These are phyloP conservation scores for Xenopus borealis DNA, from an alignment of 2,113 vertebrate species.

Conservation along the genomic window DNA sequence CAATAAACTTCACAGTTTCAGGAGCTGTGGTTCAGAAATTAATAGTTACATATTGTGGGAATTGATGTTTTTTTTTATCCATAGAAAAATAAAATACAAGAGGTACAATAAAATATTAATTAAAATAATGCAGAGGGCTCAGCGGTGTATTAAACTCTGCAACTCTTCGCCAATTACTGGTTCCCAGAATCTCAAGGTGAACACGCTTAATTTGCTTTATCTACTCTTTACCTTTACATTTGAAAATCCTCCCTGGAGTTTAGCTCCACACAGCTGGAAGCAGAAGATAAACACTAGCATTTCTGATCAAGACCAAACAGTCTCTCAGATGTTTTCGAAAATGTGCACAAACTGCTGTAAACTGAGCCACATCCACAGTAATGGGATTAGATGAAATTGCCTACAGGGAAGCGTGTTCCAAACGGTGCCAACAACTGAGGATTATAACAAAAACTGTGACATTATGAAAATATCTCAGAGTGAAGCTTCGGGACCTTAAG, in stretches of 20 bases:
- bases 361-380: slow-evolving; percentile 59
- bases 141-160: slow-evolving; percentile 39
- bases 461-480: slow-evolving; percentile 64
- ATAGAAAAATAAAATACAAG: slow-evolving; percentile 20
- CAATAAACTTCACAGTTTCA: neutral
- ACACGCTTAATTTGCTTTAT: slow-evolving; percentile 58
- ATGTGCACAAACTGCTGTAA: slow-evolving; percentile 63
- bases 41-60: slow-evolving; percentile 24
- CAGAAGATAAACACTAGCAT: slow-evolving; percentile 75
- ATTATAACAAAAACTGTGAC: slow-evolving; percentile 61
- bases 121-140: neutral
- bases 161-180: slow-evolving; percentile 47
- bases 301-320: slow-evolving; percentile 61
- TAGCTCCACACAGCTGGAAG: slow-evolving; percentile 75
- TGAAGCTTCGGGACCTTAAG: slow-evolving; percentile 53
- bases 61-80: neutral
- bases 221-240: slow-evolving; percentile 57
- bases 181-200: slow-evolving; percentile 57
- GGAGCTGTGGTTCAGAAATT: neutral
- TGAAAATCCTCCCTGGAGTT: slow-evolving; percentile 64
- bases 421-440: slow-evolving; percentile 57
- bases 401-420: slow-evolving; percentile 58
- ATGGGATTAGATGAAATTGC: slow-evolving; percentile 64
- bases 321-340: slow-evolving; percentile 62
- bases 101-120: slow-evolving; percentile 12